Conservation (phyloP, 2,797 vertebrate genomes). For the Numenius phaeopus region DNA sequence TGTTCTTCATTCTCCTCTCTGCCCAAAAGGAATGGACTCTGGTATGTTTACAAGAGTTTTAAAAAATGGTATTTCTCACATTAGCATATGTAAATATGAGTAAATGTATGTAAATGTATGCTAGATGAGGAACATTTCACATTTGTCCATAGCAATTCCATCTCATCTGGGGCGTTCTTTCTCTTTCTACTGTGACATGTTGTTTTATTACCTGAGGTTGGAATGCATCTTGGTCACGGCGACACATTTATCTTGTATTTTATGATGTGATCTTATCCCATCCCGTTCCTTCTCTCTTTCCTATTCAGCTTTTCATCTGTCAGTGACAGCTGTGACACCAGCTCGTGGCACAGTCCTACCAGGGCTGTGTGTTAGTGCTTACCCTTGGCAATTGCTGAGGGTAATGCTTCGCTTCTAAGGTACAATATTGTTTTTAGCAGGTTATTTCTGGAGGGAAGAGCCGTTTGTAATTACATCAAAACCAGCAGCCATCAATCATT, state of each 20-base stretch:
- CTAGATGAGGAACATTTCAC: rapidly evolving
- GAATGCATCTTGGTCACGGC: background rate
- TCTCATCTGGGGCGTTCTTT: background rate
- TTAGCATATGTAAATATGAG: background rate
- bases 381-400: background rate
- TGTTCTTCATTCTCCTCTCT: background rate
- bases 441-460: constrained; percentile 55
- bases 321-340: constrained; percentile 3
- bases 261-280: constrained; percentile 51
- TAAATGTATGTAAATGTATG: background rate
- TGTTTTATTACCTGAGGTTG: constrained; percentile 38
- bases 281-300: constrained; percentile 16
- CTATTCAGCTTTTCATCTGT: constrained; percentile 16
- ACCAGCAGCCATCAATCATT: background rate
- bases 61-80: background rate
- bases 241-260: constrained; percentile 51
- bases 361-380: background rate
- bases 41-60: background rate
- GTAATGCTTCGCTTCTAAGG: background rate
- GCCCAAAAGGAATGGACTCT: background rate
- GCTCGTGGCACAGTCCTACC: background rate
- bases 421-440: background rate
- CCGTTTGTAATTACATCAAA: constrained; percentile 44
- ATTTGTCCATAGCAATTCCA: background rate
- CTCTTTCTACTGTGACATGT: background rate